Evolutionary conservation across 2,888 invertebrate genomes (phyloP), one percentile per base, ranked within the genome.

Genomic region (Pristionchus japonicus): DNA sequence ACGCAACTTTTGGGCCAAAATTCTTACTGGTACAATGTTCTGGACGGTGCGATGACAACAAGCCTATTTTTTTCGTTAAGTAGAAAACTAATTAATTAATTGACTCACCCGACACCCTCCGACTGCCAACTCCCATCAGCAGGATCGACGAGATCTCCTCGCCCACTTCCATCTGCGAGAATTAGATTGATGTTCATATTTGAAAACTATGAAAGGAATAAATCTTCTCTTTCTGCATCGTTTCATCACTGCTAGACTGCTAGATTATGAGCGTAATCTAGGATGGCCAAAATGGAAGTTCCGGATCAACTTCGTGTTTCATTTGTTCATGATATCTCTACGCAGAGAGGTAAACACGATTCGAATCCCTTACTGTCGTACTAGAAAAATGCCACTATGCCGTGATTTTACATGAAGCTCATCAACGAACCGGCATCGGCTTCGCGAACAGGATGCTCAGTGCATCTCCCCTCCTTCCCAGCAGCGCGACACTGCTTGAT

Each of bases 81-180:
- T 27, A 27, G n/a, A 9, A 17, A 1, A 37, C 0, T 34, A 34
- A 70, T 20, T 34, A 70, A 37, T 67, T 13, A 20, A 27, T 17
- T 31, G 34, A 70, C 86, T 70, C 4, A 87, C 87, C 87, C 23
- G 77, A 31, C 27, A 87, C 77, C 17, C 87, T 77, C 27, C 61
- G 23, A 80, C 80, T 87, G 23, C 67, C 57, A 15, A 87, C 40
- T 9, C 87, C 87, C 77, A 87, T 52, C 31, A 87, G 87, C 15
- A 80, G 77, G 15, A 87, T 40, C 40, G 77, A 40, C 20, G 87
- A 80, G 37, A 87, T 80, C 34, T 87, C 87, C 34, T 87, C 87
- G 23, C 61, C 80, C 23, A n/a, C 40, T 57, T 87, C 87, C 77
- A 87, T 34, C 87, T 86, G 37, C 13, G 47, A 77, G 27, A 47